Evolutionary conservation across 2,888 invertebrate species (phyloP), one percentile per base, ranked within the genome.

Genomic region (Harpalus rufipes): DNA sequence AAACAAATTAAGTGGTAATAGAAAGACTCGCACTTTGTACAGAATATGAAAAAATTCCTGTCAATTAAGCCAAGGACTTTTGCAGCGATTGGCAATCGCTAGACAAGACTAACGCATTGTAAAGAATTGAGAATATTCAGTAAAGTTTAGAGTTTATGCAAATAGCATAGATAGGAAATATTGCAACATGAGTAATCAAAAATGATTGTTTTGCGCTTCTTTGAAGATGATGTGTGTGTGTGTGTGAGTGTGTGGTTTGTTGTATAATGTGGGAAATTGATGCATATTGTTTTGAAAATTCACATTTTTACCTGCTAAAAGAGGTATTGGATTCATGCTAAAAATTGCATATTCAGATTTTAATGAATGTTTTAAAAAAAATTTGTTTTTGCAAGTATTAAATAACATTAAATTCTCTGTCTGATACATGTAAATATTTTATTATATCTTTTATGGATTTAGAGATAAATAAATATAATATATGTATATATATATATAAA

Each of bases 21-120:
- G 44, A 51, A 59, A 79, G 8, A 65, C 44, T 65, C 51, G 68
- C 44, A 81, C 72, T 72, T 82, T 82, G 82, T 32, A 56, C 72
- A 16, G 68, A 82, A 82, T 58, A 82, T 72, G 82, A 72, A 82
- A 68, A 82, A 72, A 81, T 72, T n/a, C 32, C 68, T 81, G 82
- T 82, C 82, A 68, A 82, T 65, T 32, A 72, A 68, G 82, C 39
- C 82, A 82, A 82, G 82, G 82, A 21, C 81, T 51, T 59, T 41
- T 7, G 25, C 16, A 16, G 41, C 21, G 61, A 80, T 80, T 80
- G 80, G 80, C 80, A 63, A 80, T 14, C 14, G 72, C 18, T 63
- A 51, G 10, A 51, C 44, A 12, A 12, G 12, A 51, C 44, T 32
- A 51, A 51, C 44, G 10, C 44, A 10, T 12, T 51, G 44, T 51